Evolutionary conservation across 2,888 invertebrate genomes (phyloP), one percentile per base, ranked within the genome.

Genomic region (Microctonus brassicae): DNA sequence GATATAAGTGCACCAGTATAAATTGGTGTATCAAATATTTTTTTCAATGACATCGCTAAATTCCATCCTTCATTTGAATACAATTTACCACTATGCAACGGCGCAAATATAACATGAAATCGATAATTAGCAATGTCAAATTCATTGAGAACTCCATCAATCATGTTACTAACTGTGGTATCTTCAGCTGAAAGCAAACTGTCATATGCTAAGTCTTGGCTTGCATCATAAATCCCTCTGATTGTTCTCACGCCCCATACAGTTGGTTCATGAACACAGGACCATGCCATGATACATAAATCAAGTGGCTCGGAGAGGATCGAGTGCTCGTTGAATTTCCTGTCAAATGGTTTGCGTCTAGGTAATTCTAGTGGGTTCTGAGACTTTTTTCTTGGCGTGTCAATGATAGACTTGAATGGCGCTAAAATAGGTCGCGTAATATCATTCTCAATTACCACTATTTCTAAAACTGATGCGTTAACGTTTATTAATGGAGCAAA

Each of bases 251-350:
- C 72, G 0, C 84, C 82, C 87, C 87, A 87, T 1, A 75, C 70
- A 9, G 76, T 68, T 0, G 86, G 86, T 70, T 87, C 84, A 63
- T 84, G 83, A 53, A 87, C 80, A 62, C 82, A 78, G 0, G 85
- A 81, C 87, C 87, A 87, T 0, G 87, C 86, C 73, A 87, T 85
- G 1, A 85, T 70, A 64, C 86, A 86, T 29, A 87, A 77, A 72
- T 86, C 86, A 17, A 87, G 65, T 0, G 86, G 80, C n/a, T 79
- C 79, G 0, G 72, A 63, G 0, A 85, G 20, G 2, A 79, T 71
- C 0, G 80, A 70, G 29, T 79, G 73, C 0, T 78, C 73, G 36
- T 77, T 75, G 74, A 86, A 86, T 58, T 74, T 81, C 5, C 82
- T 78, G 29, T 84, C 82, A 42, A 78, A 79, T 6, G 75, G 70